A percentile compares a stretch with the other conserved stretches of the same genome.
Evolutionary conservation across 2,113 vertebrate species (phyloP).

Genomic region (Panthera uncia): DNA sequence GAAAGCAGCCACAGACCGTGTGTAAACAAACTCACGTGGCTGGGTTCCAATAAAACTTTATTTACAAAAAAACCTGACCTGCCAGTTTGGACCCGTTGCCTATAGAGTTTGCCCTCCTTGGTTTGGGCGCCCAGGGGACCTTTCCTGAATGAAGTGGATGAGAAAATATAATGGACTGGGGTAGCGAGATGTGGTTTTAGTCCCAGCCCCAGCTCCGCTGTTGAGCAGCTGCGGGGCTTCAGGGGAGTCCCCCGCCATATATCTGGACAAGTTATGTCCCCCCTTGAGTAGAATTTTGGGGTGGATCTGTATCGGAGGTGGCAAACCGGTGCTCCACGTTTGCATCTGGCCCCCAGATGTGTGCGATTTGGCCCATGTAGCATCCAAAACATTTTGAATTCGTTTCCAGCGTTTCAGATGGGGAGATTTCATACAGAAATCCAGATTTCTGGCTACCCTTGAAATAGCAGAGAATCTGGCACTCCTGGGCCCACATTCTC

Average conservation of each 20-base stretch:
- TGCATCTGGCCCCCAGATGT: constrained; percentile 68
- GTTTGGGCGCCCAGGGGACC: neutral
- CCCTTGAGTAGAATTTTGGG: neutral
- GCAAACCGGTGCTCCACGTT: constrained; percentile 27
- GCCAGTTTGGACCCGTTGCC: neutral
- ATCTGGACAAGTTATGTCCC: neutral
- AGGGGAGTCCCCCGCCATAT: neutral
- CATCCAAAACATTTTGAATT: constrained; percentile 64
- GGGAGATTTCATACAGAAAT: constrained; percentile 45
- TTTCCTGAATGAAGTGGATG: neutral
- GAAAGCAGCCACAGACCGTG: neutral
- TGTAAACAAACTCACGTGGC: neutral
- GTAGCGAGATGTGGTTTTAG: accelerated
- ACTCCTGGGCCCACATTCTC: neutral
- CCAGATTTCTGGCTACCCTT: constrained; percentile 72
- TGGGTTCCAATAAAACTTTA: constrained; percentile 71
- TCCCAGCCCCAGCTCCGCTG: neutral
- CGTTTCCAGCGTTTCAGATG: constrained; percentile 62
- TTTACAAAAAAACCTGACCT: neutral
- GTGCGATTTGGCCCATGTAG: constrained; percentile 9
- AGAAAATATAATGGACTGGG: neutral
- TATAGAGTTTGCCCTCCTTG: neutral
- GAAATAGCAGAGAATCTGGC: constrained; percentile 54
- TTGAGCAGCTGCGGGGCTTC: neutral
- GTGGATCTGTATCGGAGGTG: constrained; percentile 13